These are phyloP conservation scores for Puma concolor DNA, from an alignment of 2,113 vertebrate species.

Conservation along the genomic window DNA sequence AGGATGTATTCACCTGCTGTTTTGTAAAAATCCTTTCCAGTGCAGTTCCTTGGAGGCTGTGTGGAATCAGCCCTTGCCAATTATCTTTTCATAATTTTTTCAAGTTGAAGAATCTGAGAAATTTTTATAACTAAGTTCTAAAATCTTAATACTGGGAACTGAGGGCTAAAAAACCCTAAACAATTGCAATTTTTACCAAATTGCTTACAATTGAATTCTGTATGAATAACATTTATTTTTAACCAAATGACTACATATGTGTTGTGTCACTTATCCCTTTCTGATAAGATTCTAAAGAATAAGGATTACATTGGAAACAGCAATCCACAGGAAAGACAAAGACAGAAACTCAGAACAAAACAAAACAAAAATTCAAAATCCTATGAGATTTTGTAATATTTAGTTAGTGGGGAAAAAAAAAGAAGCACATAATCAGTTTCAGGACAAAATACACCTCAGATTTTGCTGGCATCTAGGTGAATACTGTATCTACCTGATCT, in stretches of 20 bases:
- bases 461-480: background rate
- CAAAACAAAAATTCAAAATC: background rate
- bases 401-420: background rate
- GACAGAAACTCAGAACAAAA: background rate
- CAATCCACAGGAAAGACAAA: background rate
- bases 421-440: background rate
- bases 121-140: constrained; percentile 22
- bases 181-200: background rate
- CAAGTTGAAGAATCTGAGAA: background rate
- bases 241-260: background rate
- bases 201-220: background rate
- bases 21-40: background rate
- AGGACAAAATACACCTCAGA: background rate
- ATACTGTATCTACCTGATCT: background rate
- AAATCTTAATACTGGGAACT: background rate
- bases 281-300: background rate
- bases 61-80: background rate
- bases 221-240: background rate
- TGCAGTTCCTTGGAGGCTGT: background rate
- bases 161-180: background rate
- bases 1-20: background rate
- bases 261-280: background rate
- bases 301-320: background rate
- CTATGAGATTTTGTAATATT: background rate
- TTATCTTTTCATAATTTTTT: background rate